Base-by-base conservation (phyloP, 2,113 vertebrate species). In the Xiphophorus hellerii region DNA sequence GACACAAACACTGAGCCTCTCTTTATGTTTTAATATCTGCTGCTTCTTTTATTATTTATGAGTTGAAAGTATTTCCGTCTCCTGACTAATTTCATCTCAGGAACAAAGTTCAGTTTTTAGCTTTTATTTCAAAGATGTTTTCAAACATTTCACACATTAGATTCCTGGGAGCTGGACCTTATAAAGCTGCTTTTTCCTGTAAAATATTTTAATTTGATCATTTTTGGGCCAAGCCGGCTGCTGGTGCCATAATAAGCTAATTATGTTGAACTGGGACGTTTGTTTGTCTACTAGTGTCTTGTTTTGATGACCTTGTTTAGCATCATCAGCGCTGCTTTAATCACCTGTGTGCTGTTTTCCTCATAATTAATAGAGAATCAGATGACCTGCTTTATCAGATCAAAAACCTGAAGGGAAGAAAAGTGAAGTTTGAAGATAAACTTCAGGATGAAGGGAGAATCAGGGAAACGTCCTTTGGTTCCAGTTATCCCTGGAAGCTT, bases 291-390 rank as follows among this genome's bases (percentile, higher is more conserved):
- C 15, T 48, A 69, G 69, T 48, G 64, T n/a, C 51, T 80, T 73
- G 72, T 83, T 88, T 77, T 67, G 71, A 70, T 75, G 74, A 73
- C 67, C 80, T 75, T 64, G 27, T 87, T 79, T 70, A 58, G 82
- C 62, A 70, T 60, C 35, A 27, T 30, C 58, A 35, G 0, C 4
- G n/a, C 77, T 33, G 62, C 63, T 68, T 81, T 70, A 77, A 81
- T 81, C 69, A 84, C 65, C 22, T 72, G 27, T 39, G 13, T 14
- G 15, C n/a, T 73, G 29, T 17, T 64, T 13, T 48, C 15, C n/a
- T 0, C 42, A 69, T 66, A 35, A 79, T 79, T 62, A n/a, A 33
- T 51, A 39, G 73, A 39, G 67, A 61, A 73, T 58, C 68, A n/a
- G 1, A 44, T 68, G 78, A 82, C 78, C 81, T 82, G 64, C 42